Conservation (phyloP, 2,888 invertebrate species). For the Eristalinus sepulchralis region DNA sequence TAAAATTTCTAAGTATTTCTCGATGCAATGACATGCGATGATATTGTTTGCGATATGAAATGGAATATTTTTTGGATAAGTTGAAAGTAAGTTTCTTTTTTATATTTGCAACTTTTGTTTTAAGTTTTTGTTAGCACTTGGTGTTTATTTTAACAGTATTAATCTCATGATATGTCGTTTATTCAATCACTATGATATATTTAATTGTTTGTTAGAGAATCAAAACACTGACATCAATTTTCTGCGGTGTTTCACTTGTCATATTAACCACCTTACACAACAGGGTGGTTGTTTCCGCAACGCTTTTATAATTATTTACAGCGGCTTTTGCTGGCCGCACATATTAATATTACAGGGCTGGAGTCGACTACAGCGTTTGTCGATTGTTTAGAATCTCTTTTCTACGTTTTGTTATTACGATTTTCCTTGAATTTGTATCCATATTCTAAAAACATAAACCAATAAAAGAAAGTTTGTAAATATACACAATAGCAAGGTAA, state of each 20-base stretch:
- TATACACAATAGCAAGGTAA: too few species aligned
- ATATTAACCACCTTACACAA: slow-evolving; percentile 24
- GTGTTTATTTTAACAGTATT: slow-evolving; percentile 13
- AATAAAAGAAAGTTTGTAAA: too few species aligned
- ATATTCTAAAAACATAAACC: too few species aligned
- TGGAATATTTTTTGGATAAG: slow-evolving; percentile 4
- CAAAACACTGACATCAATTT: slow-evolving; percentile 28
- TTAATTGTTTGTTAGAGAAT: neutral
- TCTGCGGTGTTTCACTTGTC: slow-evolving; percentile 59
- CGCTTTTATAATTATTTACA: neutral
- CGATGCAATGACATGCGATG: slow-evolving; percentile 35
- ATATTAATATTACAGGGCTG: neutral
- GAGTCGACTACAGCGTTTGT: too few species aligned
- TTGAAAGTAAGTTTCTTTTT: neutral
- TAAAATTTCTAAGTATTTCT: slow-evolving; percentile 60
- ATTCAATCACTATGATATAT: neutral
- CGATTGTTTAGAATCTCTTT: too few species aligned
- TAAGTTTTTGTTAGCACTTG: neutral
- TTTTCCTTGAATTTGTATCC: too few species aligned
- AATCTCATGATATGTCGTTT: slow-evolving; percentile 42
- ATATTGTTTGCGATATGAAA: slow-evolving; percentile 16
- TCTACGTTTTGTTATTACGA: too few species aligned
- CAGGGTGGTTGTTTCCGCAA: neutral
- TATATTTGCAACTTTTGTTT: neutral
- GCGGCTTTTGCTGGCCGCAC: neutral